phyloP scores from a whole-genome alignment of 2,888 invertebrate genomes.

The Acronicta aceris region DNA sequence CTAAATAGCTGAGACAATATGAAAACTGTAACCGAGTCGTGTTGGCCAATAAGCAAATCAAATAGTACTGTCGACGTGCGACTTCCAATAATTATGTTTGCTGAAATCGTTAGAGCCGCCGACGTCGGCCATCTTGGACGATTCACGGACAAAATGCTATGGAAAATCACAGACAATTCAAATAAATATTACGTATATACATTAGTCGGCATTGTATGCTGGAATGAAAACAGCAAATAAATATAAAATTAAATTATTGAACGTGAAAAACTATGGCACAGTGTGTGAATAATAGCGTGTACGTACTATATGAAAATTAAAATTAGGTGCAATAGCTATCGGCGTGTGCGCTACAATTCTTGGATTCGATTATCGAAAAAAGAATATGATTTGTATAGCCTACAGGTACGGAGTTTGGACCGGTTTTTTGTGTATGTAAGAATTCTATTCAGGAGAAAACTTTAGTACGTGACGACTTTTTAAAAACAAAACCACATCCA shows the following conservation, averaged over 20 bases:
- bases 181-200: constrained; percentile 55
- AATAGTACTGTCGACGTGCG: constrained; percentile 79
- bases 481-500: too few species aligned
- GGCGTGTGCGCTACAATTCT: too few species aligned
- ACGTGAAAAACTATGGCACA: constrained; percentile 6
- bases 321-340: too few species aligned
- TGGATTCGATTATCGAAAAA: too few species aligned
- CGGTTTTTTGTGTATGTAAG: too few species aligned
- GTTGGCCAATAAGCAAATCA: constrained; percentile 83
- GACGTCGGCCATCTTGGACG: constrained; percentile 72
- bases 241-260: constrained; percentile 10
- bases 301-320: too few species aligned
- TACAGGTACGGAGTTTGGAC: too few species aligned
- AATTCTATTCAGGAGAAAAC: too few species aligned
- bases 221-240: constrained; percentile 13
- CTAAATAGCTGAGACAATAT: constrained; percentile 69
- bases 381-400: too few species aligned
- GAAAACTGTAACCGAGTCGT: constrained; percentile 60
- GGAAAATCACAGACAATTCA: constrained; percentile 67
- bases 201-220: constrained; percentile 14
- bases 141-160: constrained; percentile 60
- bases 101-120: constrained; percentile 77
- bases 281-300: too few species aligned
- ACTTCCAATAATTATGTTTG: constrained; percentile 88
- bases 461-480: too few species aligned